Evolutionary conservation across 92 coral and sea anemone species (phyloP), one percentile per base, ranked within the genome.

Genomic region (Actinostola sp.): DNA sequence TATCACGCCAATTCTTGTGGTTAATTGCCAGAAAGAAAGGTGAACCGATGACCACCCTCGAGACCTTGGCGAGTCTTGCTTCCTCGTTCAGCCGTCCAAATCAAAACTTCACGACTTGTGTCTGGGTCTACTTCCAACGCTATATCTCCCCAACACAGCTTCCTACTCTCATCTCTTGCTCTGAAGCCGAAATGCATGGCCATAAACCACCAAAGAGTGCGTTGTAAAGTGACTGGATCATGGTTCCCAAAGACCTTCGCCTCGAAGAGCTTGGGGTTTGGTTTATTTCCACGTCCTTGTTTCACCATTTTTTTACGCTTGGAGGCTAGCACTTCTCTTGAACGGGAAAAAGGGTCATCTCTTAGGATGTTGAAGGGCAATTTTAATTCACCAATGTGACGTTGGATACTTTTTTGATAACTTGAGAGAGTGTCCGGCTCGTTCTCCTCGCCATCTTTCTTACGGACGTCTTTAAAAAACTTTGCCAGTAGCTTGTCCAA

Each of bases 1-100:
- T 44, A 63, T 51, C 28, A 3, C 27, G 39, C 26, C 25, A 17
- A 19, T 39, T 58, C 28, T 72, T 35, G 32, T 73, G 75, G 32
- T 54, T 44, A 3, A 82, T 73, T 16, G 82, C 88, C 4, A 82
- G 64, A 61, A 71, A 87, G 53, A 83, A 74, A 25, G 84, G 84
- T 3, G 89, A 44, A n/a, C 64, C 74, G 61, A 27, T 74, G 80
- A 50, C 72, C 80, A 2, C 62, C 30, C 31, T 74, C 72, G n/a
- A 39, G 41, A 0, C 80, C 80, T 12, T 21, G 39, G 30, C 80
- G 28, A 11, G 80, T 63, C 31, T 74, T 79, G 14, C 78, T 70
- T 23, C 78, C 84, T 36, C 84, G 42, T 31, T 79, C 72, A 20
- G 24, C 20, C 0, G 48, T 15, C 71, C 77, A 70, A 14, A 61